Percentiles rank a stretch among this genome's conserved stretches.
Conservation (phyloP, 2,113 vertebrate species). For the Saimiri boliviensis region DNA sequence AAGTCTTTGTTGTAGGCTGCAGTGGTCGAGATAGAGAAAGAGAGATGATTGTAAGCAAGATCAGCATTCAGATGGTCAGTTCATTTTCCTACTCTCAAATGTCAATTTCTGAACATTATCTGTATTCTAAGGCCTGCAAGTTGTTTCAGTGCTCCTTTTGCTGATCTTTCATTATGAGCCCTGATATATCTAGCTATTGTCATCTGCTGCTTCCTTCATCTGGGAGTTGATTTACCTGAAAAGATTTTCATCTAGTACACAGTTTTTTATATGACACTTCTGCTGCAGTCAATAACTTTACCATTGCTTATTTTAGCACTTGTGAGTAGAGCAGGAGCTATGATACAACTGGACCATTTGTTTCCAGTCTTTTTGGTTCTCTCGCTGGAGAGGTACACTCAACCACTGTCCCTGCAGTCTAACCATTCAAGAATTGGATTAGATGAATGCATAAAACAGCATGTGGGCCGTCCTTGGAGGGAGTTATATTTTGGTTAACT, state of each 20-base stretch:
- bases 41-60: neutral
- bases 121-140: neutral
- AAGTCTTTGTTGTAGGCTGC: neutral
- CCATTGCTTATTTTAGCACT: neutral
- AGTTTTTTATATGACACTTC: neutral
- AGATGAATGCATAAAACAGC: neutral
- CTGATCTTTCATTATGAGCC: neutral
- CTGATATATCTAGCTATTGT: neutral
- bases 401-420: neutral
- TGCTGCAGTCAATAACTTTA: neutral
- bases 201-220: conserved; percentile 5
- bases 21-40: neutral
- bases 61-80: neutral
- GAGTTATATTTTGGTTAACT: neutral
- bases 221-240: neutral
- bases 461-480: neutral
- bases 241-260: neutral
- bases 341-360: accelerated
- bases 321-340: neutral
- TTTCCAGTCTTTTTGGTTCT: neutral
- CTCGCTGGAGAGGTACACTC: neutral
- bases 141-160: neutral
- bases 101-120: neutral
- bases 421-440: conserved; percentile 18
- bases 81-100: neutral